Evolutionary conservation across 2,888 invertebrate species (phyloP).

Genomic region (Cephus runcator): DNA sequence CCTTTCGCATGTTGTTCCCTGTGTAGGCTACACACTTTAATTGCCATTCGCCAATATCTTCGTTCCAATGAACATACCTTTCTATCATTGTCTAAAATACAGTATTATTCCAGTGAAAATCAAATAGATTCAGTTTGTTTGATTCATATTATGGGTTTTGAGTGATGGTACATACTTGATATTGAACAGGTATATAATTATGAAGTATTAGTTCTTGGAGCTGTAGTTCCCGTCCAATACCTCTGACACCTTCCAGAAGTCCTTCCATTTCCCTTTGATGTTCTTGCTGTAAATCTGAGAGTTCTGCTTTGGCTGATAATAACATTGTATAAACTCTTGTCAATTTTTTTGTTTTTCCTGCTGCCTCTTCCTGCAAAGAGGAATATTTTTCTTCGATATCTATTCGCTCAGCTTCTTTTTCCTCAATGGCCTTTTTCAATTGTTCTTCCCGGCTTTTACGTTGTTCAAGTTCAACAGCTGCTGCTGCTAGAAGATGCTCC

Average conservation of each 20-base stretch:
- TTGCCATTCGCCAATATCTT: constrained; percentile 99
- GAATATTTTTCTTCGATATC: constrained; percentile 96
- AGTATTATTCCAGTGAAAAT: constrained; percentile 5
- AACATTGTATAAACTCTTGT: constrained; percentile 89
- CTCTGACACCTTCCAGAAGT: constrained; percentile 90
- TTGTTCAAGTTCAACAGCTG: constrained; percentile 83
- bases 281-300: constrained; percentile 90
- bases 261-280: constrained; percentile 98
- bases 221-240: constrained; percentile 89
- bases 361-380: constrained; percentile 93
- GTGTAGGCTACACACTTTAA: constrained; percentile 98
- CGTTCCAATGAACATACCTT: constrained; percentile 95
- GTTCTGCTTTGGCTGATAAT: constrained; percentile 85
- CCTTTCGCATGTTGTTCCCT: constrained; percentile 96
- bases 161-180: constrained; percentile 73
- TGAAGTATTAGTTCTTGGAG: constrained; percentile 92
- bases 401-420: constrained; percentile 92
- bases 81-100: constrained; percentile 82
- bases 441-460: constrained; percentile 83
- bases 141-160: background rate
- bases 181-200: constrained; percentile 92
- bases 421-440: constrained; percentile 82
- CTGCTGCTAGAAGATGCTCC: constrained; percentile 87
- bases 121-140: background rate
- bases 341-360: constrained; percentile 91